These are phyloP conservation scores for Drosophila guanche DNA, from an alignment of 1,140 invertebrate genomes.

Conservation along the genomic window DNA sequence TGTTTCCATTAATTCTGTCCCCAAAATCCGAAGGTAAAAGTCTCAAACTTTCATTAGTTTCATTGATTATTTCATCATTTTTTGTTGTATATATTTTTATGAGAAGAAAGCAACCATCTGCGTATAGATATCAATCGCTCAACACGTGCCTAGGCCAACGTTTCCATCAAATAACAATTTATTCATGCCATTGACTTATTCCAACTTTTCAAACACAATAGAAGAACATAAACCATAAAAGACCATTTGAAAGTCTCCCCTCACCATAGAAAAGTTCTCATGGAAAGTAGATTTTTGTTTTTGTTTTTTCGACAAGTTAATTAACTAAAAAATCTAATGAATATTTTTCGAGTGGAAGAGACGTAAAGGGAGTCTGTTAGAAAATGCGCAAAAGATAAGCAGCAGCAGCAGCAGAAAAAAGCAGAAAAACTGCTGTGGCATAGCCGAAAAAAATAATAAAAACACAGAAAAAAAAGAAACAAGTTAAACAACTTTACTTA, in stretches of 20 bases:
- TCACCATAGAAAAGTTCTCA: constrained; percentile 17
- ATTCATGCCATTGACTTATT: constrained; percentile 24
- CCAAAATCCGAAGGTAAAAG: too few relatives aligned
- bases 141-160: constrained; percentile 18
- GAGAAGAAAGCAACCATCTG: background rate
- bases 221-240: constrained; percentile 16
- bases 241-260: constrained; percentile 28
- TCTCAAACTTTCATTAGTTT: too few relatives aligned
- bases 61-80: too few relatives aligned
- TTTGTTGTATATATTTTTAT: background rate
- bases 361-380: constrained; percentile 37
- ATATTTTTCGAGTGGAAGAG: constrained; percentile 16
- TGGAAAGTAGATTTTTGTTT: constrained; percentile 16
- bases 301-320: constrained; percentile 61
- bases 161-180: constrained; percentile 1
- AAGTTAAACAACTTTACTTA: constrained; percentile 76
- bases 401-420: constrained; percentile 50
- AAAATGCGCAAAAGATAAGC: constrained; percentile 71
- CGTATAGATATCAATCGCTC: background rate
- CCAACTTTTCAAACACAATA: constrained; percentile 19
- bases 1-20: too few relatives aligned
- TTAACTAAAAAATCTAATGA: constrained; percentile 53
- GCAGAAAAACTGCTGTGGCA: constrained; percentile 72
- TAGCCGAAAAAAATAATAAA: constrained; percentile 28
- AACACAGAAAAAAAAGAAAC: constrained; percentile 58